Base-by-base conservation (phyloP, 2,797 vertebrate genomes). In the Miichthys miiuy region DNA sequence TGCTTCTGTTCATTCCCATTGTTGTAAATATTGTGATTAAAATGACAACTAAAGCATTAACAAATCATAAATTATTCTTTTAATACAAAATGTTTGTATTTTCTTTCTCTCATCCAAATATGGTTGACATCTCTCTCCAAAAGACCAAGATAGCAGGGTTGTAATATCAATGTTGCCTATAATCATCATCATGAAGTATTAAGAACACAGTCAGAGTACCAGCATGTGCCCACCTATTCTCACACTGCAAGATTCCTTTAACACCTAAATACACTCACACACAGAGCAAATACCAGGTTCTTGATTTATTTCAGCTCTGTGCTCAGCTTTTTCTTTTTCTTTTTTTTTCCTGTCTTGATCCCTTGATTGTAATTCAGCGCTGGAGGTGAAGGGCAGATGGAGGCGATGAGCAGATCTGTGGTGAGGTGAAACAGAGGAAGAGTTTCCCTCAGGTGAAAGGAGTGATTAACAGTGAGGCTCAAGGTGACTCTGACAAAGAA, bases 301-400 rank as follows among this genome's bases (percentile, higher is more conserved):
- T 3, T 79, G 75, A 79, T 77, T 85, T 56, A 4, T 83, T 67
- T 58, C 71, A 14, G 20, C 11, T n/a, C 77, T 55, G 52, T 41
- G 56, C 56, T 47, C 5, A 7, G 48, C 63, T 68, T 46, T 47
- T 23, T 60, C 47, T 27, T 38, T 18, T 56, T 10, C 12, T 25
- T 30, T 51, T 55, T 34, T 55, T 48, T n/a, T 13, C 1, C 41
- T 2, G 8, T 42, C 42, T 80, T 86, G 75, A 84, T 87, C 68
- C 83, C 50, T 60, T 52, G 85, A 87, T 88, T 83, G 76, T 84
- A 60, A 88, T 85, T 87, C 87, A 79, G 80, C 25, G 0, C 58
- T 20, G 60, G 72, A 75, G 82, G 78, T 87, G 82, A 79, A 79
- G 78, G 65, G 52, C 84, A 80, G 74, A 80, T 60, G 77, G 77